These are phyloP conservation scores for Norana najaformis DNA, from an alignment of 2,888 invertebrate genomes.

Conservation along the genomic window DNA sequence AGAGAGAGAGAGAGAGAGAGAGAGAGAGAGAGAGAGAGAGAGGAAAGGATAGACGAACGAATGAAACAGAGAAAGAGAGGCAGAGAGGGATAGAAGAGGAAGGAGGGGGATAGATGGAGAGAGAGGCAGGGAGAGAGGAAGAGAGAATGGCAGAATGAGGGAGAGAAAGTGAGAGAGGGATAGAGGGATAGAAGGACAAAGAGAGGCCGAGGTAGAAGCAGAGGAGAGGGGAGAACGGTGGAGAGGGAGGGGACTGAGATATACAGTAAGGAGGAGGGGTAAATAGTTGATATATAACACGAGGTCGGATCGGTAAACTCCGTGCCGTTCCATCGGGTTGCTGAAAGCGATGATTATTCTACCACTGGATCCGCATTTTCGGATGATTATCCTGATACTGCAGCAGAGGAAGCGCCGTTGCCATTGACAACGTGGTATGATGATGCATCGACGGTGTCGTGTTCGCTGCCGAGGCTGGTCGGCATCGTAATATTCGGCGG, in stretches of 20 bases:
- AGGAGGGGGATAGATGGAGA: neutral
- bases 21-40: neutral
- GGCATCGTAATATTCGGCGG: neutral
- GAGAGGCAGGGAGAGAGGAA: neutral
- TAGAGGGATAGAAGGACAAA: neutral
- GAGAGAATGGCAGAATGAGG: neutral
- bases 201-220: neutral
- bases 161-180: neutral
- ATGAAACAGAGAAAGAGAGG: neutral
- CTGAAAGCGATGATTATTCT: neutral
- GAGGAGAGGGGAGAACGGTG: too few species aligned
- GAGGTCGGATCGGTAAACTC: neutral
- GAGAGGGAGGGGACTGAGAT: neutral
- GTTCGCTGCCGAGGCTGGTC: neutral
- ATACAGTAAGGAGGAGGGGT: neutral
- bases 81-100: neutral
- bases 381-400: constrained; percentile 13
- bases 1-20: neutral
- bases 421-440: neutral
- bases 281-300: neutral
- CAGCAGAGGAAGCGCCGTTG: neutral
- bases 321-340: neutral
- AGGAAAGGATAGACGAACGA: neutral
- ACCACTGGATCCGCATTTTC: neutral
- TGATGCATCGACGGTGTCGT: constrained; percentile 7